Percentiles rank a stretch among this genome's conserved stretches.
phyloP scores from a whole-genome alignment of 2,797 vertebrate genomes.

The Okamejei kenojei region DNA sequence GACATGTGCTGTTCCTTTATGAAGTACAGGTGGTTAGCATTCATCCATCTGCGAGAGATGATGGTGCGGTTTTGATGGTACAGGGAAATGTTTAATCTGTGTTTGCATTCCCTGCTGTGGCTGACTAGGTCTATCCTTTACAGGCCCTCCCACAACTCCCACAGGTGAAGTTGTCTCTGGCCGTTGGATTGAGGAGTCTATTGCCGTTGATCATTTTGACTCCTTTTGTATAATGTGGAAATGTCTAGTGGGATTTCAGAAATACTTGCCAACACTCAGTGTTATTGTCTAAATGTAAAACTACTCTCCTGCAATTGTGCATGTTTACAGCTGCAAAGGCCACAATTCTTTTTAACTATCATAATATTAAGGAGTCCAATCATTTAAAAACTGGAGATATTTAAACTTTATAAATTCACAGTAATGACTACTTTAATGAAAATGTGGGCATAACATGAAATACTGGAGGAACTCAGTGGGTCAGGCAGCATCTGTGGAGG shows the following conservation, averaged over 20 bases:
- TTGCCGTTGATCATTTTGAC: not conserved
- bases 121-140: no score
- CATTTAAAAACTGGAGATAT: not conserved
- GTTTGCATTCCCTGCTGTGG: no score
- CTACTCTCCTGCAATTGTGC: not conserved
- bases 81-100: no score
- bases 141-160: no score
- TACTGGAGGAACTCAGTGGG: no score
- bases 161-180: no score
- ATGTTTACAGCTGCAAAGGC: constrained; percentile 37
- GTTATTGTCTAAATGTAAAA: constrained; percentile 23
- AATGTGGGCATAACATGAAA: no score
- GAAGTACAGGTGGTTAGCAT: no score
- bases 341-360: constrained; percentile 20
- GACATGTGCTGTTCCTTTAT: not conserved
- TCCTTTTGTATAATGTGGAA: not conserved
- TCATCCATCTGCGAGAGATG: no score
- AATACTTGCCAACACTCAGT: not conserved
- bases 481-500: no score
- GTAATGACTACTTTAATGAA: not conserved
- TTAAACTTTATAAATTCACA: not conserved
- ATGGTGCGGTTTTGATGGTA: no score
- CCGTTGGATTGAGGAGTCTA: no score
- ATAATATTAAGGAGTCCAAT: not conserved
- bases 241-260: not conserved